Evolutionary conservation across 1,140 invertebrate species (phyloP), one percentile per base, ranked within the genome.

Genomic region (Aphelenchoides avenae): DNA sequence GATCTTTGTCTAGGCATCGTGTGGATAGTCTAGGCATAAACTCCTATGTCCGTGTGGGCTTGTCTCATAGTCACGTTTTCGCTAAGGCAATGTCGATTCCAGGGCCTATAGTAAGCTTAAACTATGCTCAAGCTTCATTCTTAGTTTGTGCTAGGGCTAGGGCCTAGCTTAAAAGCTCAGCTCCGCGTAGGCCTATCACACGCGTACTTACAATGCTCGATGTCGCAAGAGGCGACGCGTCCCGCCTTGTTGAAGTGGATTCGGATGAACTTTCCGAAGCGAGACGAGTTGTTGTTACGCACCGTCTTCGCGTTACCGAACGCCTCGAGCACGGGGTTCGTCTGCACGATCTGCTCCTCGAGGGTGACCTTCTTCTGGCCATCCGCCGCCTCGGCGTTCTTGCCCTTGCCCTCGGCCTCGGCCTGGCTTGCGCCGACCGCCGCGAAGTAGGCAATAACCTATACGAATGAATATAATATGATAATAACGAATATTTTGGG

Each of bases 301-400:
- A 91, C 89, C 77, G 92, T 97, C 86, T 97, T 97, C 79, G 92
- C 92, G 84, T 96, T 97, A 88, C 92, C 92, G 80, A 95, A 97
- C 71, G 92, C 91, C 84, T 97, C 92, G 83, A 97, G 87, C 75
- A 97, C 92, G 77, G 92, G 92, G 82, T 97, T 97, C 81, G 91
- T 94, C 81, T 96, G 92, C 70, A 97, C 90, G 82, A 96, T 91
- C 82, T 96, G 92, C 84, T 96, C 91, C 84, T 96, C 92, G 24
- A 81, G 65, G 22, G 75, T 78, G 51, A 77, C 77, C 61, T 78
- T 66, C 61, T 71, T 71, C 24, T 54, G 42, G 7, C 52, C 55
- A 13, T 13, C 49, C 22, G 4, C 33, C 15, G 15, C 47, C 30
- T 24, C 13, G 26, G 51, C 37, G 39, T 58, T 61, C 24, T 20